Base-by-base conservation (phyloP, 2,888 invertebrate genomes). In the Choristoneura rosaceana region DNA sequence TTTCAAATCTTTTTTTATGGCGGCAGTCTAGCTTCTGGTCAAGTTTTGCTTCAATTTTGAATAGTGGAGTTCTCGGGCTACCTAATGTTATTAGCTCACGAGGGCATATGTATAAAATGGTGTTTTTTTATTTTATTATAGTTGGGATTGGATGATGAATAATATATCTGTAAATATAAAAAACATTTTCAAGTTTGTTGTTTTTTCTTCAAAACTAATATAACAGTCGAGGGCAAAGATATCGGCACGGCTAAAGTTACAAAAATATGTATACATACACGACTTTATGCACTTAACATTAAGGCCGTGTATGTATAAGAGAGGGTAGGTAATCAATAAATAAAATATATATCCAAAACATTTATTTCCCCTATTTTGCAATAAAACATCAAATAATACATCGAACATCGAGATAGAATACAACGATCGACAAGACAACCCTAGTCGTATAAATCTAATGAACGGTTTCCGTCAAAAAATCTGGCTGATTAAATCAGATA, bases 131-230 rank as follows among this genome's bases (percentile, higher is more conserved):
- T 63, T 69, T 55, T 60, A 17, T 52, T 52, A 2, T 52, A 52
- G 15, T 43, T 50, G 69, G 73, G 69, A 66, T 52, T 45, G 59
- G 69, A 60, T 34, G 69, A 59, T 59, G 59, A 15, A 55, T 41
- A 17, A 25, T 34, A 41, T 64, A 69, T 73, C 69, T 71, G 71
- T 71, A 71, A 71, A 71, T 71, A 71, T 71, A 71, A 71, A 71
- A 67, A 38, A 67, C 61, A 71, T 71, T 67, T 67, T 58, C 14
- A 12, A 43, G 62, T 38, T 15, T 2, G 43, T 67, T 47, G 67
- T 67, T 71, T 71, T 62, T 17, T 17, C 45, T 61, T 43, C 9
- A 43, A 43, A 38, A 38, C 7, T n/a, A n/a, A n/a, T n/a, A n/a
- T n/a, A n/a, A n/a, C n/a, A n/a, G n/a, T n/a, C n/a, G n/a, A n/a